Evolutionary conservation across 2,888 invertebrate genomes (phyloP).

Genomic region (Crematogaster levior): DNA sequence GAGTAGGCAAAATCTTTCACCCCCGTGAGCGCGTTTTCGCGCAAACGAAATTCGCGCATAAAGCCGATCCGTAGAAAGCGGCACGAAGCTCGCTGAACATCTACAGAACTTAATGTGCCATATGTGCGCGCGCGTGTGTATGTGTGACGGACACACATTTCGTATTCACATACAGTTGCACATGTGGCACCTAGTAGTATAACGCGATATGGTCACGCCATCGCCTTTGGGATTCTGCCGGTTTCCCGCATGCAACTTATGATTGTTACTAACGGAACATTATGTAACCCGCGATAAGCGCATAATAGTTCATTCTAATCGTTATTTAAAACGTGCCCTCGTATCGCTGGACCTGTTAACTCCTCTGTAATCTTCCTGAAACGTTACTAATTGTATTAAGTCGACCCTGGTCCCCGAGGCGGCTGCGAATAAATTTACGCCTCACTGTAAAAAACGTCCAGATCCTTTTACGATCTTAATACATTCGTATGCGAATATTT

Average conservation of each 20-base stretch:
- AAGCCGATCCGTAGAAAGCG: conserved; percentile 44
- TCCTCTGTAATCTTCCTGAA: conserved; percentile 76
- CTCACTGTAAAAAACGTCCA: conserved; percentile 27
- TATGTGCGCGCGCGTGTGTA: background rate
- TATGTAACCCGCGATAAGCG: conserved; percentile 80
- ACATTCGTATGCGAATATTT: conserved; percentile 30
- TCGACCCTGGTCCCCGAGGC: conserved; percentile 34
- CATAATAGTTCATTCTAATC: conserved; percentile 80
- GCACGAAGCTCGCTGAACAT: conserved; percentile 48
- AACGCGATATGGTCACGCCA: conserved; percentile 72
- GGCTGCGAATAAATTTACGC: conserved; percentile 47
- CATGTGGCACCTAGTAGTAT: conserved; percentile 45
- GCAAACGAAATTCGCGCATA: conserved; percentile 46
- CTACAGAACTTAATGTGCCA: conserved; percentile 22
- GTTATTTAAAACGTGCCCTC: conserved; percentile 79
- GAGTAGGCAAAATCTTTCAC: conserved; percentile 48
- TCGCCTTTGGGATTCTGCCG: conserved; percentile 70
- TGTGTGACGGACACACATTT: conserved; percentile 11
- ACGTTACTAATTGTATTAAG: conserved; percentile 73
- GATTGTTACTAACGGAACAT: conserved; percentile 80
- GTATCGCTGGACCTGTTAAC: conserved; percentile 75
- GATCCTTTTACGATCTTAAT: conserved; percentile 4
- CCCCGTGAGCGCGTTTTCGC: conserved; percentile 31
- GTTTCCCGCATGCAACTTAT: conserved; percentile 77
- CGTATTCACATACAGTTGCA: conserved; percentile 22